Percentiles rank a stretch among this genome's conserved stretches.
phyloP scores from a whole-genome alignment of 1,140 invertebrate species.

The Neotoxoptera formosana region DNA sequence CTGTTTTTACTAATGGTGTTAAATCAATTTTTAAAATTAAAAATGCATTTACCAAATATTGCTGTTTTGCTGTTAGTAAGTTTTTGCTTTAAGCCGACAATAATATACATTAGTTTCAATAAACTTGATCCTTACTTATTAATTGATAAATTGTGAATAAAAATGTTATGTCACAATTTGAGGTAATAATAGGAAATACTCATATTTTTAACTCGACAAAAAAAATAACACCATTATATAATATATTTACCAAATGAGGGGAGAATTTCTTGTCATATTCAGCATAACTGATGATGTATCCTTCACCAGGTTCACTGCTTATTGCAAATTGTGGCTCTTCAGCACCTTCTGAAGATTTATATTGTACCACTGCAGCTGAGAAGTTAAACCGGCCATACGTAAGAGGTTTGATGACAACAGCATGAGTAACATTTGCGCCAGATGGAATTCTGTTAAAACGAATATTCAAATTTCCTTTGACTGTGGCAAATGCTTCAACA shows the following conservation, averaged over 20 bases:
- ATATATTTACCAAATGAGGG: conserved; percentile 81
- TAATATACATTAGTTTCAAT: too few relatives aligned
- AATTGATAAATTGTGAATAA: too few relatives aligned
- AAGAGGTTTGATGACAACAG: conserved; percentile 88
- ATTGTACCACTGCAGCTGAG: conserved; percentile 91
- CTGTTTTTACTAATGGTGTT: too few relatives aligned
- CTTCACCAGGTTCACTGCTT: conserved; percentile 96
- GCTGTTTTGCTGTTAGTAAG: too few relatives aligned
- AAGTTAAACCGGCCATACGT: conserved; percentile 97
- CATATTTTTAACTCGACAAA: neutral
- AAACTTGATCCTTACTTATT: neutral
- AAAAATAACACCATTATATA: neutral
- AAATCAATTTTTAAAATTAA: too few relatives aligned
- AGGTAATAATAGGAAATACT: too few relatives aligned
- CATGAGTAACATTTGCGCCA: conserved; percentile 91
- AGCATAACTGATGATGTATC: conserved; percentile 91
- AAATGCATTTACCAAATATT: too few relatives aligned
- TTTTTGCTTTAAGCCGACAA: too few relatives aligned
- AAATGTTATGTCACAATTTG: too few relatives aligned
- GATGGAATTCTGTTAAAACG: conserved; percentile 89
- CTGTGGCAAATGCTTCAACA: conserved; percentile 84
- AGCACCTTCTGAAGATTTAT: conserved; percentile 81
- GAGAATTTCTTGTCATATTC: conserved; percentile 99
- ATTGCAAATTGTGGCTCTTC: conserved; percentile 81
- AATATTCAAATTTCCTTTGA: conserved; percentile 84